phyloP scores from a whole-genome alignment of 2,113 vertebrate species.

The Brachyhypopomus occidentalis region DNA sequence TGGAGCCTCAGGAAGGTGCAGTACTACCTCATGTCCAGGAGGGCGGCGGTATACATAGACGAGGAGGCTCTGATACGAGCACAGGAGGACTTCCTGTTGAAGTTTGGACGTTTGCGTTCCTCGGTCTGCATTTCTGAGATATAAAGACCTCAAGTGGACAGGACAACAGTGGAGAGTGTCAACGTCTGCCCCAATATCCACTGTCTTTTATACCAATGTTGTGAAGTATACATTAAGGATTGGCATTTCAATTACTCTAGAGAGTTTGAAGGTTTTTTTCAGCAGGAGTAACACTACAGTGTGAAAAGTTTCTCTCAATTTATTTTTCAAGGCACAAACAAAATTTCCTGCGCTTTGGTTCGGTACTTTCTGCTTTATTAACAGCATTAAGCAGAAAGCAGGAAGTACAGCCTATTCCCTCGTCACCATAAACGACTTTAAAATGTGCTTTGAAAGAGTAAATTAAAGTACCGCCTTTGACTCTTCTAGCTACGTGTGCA shows the following conservation, averaged over 20 bases:
- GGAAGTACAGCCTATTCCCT: too few species aligned
- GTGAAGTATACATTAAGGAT: too few species aligned
- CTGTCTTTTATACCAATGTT: neutral
- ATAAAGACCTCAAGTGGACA: slow-evolving; percentile 43
- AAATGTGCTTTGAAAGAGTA: too few species aligned
- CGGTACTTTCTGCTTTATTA: too few species aligned
- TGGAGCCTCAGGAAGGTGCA: slow-evolving; percentile 90
- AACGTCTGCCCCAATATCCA: neutral
- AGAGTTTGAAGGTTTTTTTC: too few species aligned
- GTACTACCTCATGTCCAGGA: slow-evolving; percentile 83
- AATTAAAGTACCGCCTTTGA: neutral
- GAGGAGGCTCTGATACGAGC: slow-evolving; percentile 87
- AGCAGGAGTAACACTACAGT: too few species aligned
- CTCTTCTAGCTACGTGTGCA: neutral
- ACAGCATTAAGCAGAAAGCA: too few species aligned
- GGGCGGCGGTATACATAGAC: slow-evolving; percentile 90
- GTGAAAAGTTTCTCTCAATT: too few species aligned
- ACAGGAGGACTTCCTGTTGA: slow-evolving; percentile 83
- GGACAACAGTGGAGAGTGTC: neutral
- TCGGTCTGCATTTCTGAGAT: slow-evolving; percentile 62
- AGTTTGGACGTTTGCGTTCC: slow-evolving; percentile 83
- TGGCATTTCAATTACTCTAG: too few species aligned
- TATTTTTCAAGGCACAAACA: too few species aligned
- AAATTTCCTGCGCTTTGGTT: too few species aligned
- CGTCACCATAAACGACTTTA: too few species aligned